phyloP scores from a whole-genome alignment of 2,888 invertebrate species.

The Carterocephalus palaemon region DNA sequence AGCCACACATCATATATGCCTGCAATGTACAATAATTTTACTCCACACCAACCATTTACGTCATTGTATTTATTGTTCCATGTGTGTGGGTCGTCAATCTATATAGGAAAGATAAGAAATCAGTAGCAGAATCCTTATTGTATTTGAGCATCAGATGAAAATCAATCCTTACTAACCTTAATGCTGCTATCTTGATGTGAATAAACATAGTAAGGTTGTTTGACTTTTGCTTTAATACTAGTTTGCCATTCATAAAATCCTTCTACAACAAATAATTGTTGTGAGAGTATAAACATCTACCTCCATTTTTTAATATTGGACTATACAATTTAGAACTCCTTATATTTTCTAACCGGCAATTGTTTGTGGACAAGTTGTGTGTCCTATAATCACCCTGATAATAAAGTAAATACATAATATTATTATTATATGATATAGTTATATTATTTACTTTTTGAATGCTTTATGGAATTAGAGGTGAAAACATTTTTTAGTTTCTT shows the following conservation, averaged over 20 bases:
- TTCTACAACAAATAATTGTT: constrained; percentile 85
- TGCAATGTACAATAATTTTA: constrained; percentile 84
- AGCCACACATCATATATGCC: constrained; percentile 86
- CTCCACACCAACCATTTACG: constrained; percentile 79
- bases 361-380: constrained; percentile 86
- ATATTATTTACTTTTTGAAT: no score
- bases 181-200: constrained; percentile 76
- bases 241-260: constrained; percentile 92
- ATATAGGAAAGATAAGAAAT: constrained; percentile 19
- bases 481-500: no score
- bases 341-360: constrained; percentile 86
- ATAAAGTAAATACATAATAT: not conserved
- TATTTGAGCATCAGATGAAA: not conserved
- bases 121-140: no score
- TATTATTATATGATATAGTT: no score
- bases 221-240: constrained; percentile 74
- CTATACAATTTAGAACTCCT: constrained; percentile 84
- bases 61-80: constrained; percentile 75
- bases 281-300: constrained; percentile 90
- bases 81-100: constrained; percentile 76
- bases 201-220: constrained; percentile 87
- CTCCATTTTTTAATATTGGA: constrained; percentile 82
- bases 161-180: constrained; percentile 43
- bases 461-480: no score
- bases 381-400: constrained; percentile 80